A percentile compares a stretch with the other conserved stretches of the same genome.
Conservation (phyloP, 1,140 invertebrate species). For the Drosophila kepulauana region DNA sequence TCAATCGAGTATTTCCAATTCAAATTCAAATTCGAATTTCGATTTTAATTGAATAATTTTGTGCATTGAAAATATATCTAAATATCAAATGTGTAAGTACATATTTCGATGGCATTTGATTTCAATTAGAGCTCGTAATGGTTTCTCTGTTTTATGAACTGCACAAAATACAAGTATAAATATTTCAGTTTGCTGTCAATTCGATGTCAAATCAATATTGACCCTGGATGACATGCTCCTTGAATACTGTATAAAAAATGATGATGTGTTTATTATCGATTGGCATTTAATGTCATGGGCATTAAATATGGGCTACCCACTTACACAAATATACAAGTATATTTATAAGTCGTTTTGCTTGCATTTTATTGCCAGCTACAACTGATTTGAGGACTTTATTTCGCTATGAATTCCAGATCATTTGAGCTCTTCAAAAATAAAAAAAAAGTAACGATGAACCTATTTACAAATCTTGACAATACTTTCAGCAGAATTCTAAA, state of each 20-base stretch:
- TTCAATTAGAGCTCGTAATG: background rate
- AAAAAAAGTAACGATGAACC: too few relatives aligned
- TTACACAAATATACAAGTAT: slow-evolving; percentile 1
- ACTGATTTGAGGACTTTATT: background rate
- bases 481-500: background rate
- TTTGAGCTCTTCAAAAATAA: background rate
- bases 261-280: slow-evolving; percentile 16
- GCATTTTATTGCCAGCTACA: background rate
- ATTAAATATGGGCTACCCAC: slow-evolving; percentile 2
- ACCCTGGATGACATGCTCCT: background rate
- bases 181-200: slow-evolving; percentile 16
- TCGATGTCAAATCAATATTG: slow-evolving; percentile 20
- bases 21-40: background rate
- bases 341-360: background rate
- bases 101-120: background rate
- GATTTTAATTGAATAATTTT: background rate
- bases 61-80: background rate
- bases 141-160: background rate
- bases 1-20: slow-evolving; percentile 17
- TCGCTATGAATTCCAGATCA: background rate
- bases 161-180: slow-evolving; percentile 4
- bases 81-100: background rate
- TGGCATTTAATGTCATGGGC: slow-evolving; percentile 5
- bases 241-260: slow-evolving; percentile 3
- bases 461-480: background rate